Conservation (phyloP, 1,140 invertebrate species). For the Meloidogyne chitwoodi region DNA sequence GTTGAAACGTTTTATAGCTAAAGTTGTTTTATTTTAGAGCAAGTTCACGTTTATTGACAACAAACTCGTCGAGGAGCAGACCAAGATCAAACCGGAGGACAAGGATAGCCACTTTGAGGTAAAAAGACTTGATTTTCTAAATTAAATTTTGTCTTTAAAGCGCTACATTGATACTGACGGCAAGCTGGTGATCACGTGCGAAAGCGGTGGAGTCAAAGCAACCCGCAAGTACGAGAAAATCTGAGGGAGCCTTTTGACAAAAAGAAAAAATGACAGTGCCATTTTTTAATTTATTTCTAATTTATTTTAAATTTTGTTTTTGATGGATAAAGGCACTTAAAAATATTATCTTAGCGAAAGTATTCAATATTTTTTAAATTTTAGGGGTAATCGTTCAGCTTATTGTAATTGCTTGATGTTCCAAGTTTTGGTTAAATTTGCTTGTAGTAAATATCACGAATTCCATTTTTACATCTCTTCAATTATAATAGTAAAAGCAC, state of each 20-base stretch:
- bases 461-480: no score
- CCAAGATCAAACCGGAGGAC: constrained; percentile 34
- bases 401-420: no score
- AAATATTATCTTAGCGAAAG: no score
- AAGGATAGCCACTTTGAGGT: constrained; percentile 35
- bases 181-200: constrained; percentile 31
- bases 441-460: no score
- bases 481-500: no score
- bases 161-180: constrained; percentile 39
- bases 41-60: constrained; percentile 36
- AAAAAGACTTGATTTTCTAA: neutral
- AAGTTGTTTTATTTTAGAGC: constrained; percentile 28
- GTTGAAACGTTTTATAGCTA: neutral
- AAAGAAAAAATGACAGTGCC: no score
- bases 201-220: neutral
- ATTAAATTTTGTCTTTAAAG: neutral
- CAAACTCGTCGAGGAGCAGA: constrained; percentile 38
- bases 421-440: no score
- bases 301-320: neutral
- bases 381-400: no score
- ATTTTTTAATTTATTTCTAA: neutral
- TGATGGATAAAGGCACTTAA: no score
- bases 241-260: neutral
- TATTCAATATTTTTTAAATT: no score
- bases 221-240: neutral